Base-by-base conservation (phyloP, 2,797 vertebrate species). In the Mallotus villosus region DNA sequence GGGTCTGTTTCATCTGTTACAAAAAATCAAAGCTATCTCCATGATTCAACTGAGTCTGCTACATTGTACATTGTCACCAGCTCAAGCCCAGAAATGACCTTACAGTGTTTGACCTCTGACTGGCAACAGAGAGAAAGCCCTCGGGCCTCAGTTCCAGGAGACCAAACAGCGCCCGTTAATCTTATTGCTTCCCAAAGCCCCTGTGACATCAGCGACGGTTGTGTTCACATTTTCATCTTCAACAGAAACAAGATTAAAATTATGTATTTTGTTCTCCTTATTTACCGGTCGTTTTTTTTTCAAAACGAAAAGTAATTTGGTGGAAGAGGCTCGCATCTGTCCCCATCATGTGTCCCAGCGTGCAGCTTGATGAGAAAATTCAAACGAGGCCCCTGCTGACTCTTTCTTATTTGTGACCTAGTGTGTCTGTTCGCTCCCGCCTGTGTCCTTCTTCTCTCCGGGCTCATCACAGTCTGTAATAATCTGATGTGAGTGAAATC, bases 131-230 rank as follows among this genome's bases (percentile, higher is more conserved):
- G 53, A 76, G 37, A 66, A 76, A 71, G 22, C 8, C 27, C 58
- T 14, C 8, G 34, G 53, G 46, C 46, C 74, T 71, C 1, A 29
- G 65, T 71, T 73, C 61, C 14, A 65, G 16, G 24, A 64, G 34
- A 34, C 17, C n/a, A 29, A 71, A 73, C 71, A 73, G 74, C 53
- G 25, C 49, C 63, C 73, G 58, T 73, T 76, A 78, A 82, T 73
- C 73, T 67, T 60, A 73, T 84, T 86, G 82, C 69, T 73, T 73
- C 65, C 68, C 22, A 79, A 84, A 84, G 75, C 66, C 72, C 73
- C 57, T 71, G 71, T 80, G 76, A 83, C 64, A 74, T 80, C 68
- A 77, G 41, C 67, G 32, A 79, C 49, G 49, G 79, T 74, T 78
- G 75, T 68, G 59, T 46, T 81, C 67, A 70, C 72, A 76, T 83